Evolutionary conservation across 1,140 invertebrate species (phyloP), one percentile per base, ranked within the genome.

Genomic region (Colletes gigas): DNA sequence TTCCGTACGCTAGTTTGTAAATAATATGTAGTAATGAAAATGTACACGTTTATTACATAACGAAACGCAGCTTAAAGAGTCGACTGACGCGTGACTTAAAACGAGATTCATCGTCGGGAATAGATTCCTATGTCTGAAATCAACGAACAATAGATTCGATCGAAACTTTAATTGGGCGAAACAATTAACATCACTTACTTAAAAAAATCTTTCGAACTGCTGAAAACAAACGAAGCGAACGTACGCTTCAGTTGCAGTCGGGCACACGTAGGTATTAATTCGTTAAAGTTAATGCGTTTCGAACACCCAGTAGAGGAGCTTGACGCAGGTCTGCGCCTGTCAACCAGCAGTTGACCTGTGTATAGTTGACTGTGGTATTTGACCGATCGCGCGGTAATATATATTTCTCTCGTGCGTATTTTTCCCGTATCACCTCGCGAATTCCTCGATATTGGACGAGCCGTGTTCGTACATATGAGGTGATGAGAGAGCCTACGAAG

Each of bases 401-500:
- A 73, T 67, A 69, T 70, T 78, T 71, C 59, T 19, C 14, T 19
- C 41, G 44, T n/a, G 62, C 75, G 60, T 63, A 14, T 66, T 50
- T 66, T 19, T 10, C 6, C 10, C 19, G 41, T 39, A 50, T 52
- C 60, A 4, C 57, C 50, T 71, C 54, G 8, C 57, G 9, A 39
- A 62, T 66, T 82, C 10, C 12, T 55, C 17, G 30, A 10, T 74
- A 41, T 41, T 59, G 54, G 60, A 21, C 15, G 74, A 47, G 59
- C 19, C n/a, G 17, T 52, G 12, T 54, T 54, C 17, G 55, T 17
- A 69, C 57, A 63, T 5, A 81, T 79, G 71, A 87, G 60, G 83
- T 88, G 84, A 90, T 86, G 88, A 81, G 62, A 83, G 60, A 52
- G 62, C 17, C 44, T n/a, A 21, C 59, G 44, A 79, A 81, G 81